These are phyloP conservation scores for Oreocharis arfaki DNA, from an alignment of 2,113 vertebrate species.

Conservation along the genomic window DNA sequence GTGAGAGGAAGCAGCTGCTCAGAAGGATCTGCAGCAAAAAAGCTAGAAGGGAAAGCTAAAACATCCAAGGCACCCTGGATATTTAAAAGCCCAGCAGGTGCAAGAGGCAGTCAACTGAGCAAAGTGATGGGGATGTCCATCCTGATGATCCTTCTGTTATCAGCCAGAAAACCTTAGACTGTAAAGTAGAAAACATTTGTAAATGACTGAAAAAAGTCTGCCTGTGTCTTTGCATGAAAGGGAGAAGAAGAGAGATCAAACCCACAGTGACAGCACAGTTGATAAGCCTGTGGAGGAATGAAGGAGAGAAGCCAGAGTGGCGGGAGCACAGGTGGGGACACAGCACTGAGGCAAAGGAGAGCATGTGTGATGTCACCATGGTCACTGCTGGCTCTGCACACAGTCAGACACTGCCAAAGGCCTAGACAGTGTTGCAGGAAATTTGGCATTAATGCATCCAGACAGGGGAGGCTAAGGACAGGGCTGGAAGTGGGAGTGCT, in stretches of 20 bases:
- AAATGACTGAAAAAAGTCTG: neutral
- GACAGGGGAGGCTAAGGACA: neutral
- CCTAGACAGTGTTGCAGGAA: neutral
- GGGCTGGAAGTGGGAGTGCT: neutral
- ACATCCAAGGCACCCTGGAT: neutral
- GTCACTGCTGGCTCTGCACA: neutral
- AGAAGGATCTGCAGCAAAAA: neutral
- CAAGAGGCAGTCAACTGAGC: neutral
- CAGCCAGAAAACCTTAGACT: neutral
- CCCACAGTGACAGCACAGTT: fast-evolving
- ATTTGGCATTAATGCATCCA: neutral
- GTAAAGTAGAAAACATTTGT: neutral
- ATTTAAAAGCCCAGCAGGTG: neutral
- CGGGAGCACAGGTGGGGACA: neutral
- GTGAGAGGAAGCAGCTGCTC: neutral
- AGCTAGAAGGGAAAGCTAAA: neutral
- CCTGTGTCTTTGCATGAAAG: neutral
- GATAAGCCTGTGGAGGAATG: neutral
- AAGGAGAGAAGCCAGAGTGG: neutral
- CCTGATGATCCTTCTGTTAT: neutral
- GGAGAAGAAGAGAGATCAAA: neutral
- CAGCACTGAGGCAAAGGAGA: neutral
- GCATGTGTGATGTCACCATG: neutral
- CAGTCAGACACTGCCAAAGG: neutral
- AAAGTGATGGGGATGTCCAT: neutral